Conservation (phyloP, 2,797 vertebrate species). For the Catostomus latipinnis region DNA sequence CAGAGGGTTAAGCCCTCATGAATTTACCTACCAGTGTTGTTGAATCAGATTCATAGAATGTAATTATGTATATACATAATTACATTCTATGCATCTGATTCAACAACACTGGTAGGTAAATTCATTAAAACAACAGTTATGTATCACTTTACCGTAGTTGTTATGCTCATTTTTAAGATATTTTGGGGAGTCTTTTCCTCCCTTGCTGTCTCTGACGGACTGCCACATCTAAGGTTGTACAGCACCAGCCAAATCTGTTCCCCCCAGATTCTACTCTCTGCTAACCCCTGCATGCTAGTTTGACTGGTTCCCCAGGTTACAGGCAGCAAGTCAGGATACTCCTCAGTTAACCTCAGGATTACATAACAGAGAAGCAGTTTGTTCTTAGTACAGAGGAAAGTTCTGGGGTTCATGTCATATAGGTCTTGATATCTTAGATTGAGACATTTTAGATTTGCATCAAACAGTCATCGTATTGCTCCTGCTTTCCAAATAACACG, state of each 20-base stretch:
- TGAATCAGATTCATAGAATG: no score
- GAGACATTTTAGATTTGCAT: constrained; percentile 18
- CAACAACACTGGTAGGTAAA: no score
- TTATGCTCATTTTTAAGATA: no score
- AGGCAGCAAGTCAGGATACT: not conserved
- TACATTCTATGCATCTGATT: no score
- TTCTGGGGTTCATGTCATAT: constrained; percentile 7
- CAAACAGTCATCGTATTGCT: not conserved
- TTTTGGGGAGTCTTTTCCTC: no score
- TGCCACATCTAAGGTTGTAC: not conserved
- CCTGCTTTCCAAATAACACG: not conserved
- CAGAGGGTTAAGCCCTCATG: no score
- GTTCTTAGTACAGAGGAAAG: not conserved
- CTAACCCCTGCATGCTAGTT: not conserved
- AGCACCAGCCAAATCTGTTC: not conserved
- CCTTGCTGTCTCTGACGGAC: no score
- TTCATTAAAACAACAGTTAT: no score
- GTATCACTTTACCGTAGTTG: no score
- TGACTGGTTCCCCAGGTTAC: not conserved
- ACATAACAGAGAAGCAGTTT: constrained; percentile 14
- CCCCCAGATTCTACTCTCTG: not conserved
- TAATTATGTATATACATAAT: no score
- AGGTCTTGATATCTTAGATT: constrained; percentile 2
- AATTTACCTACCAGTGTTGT: no score
- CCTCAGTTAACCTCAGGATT: constrained; percentile 13